A percentile compares a stretch with the other conserved stretches of the same genome.
Conservation (phyloP, 2,113 vertebrate species). For the Stegostoma tigrinum region DNA sequence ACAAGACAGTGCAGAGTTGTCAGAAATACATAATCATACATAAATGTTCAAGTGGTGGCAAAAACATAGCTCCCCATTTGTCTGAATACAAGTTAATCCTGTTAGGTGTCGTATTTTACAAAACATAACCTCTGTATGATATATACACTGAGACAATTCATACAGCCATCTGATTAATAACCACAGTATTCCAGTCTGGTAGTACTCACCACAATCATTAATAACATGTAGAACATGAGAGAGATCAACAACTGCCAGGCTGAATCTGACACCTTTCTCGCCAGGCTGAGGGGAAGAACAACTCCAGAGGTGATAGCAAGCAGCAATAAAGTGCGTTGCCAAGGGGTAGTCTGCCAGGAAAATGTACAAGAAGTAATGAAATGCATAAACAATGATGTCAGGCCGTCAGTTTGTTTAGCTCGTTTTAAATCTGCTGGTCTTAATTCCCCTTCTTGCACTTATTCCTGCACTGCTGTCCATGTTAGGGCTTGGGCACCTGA, state of each 20-base stretch:
- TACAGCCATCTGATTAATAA: background rate
- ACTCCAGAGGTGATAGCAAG: background rate
- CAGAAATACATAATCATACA: background rate
- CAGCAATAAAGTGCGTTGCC: background rate
- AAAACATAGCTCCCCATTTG: background rate
- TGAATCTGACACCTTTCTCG: background rate
- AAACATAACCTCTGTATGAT: background rate
- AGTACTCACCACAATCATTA: conserved; percentile 13
- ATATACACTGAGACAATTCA: background rate
- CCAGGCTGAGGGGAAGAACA: conserved; percentile 5
- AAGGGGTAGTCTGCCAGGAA: background rate
- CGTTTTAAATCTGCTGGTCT: background rate
- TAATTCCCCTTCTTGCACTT: background rate
- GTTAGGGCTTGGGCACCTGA: background rate
- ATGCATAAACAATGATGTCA: background rate
- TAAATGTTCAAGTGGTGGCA: background rate
- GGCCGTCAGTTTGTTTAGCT: background rate
- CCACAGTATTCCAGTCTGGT: background rate
- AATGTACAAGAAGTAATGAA: background rate
- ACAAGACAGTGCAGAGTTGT: background rate
- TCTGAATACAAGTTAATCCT: background rate
- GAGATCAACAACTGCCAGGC: background rate
- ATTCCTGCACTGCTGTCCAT: background rate
- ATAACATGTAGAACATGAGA: background rate
- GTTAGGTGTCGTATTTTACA: background rate